Conservation (phyloP, 2,888 invertebrate genomes). For the Hirtodrosophila trivittata region DNA sequence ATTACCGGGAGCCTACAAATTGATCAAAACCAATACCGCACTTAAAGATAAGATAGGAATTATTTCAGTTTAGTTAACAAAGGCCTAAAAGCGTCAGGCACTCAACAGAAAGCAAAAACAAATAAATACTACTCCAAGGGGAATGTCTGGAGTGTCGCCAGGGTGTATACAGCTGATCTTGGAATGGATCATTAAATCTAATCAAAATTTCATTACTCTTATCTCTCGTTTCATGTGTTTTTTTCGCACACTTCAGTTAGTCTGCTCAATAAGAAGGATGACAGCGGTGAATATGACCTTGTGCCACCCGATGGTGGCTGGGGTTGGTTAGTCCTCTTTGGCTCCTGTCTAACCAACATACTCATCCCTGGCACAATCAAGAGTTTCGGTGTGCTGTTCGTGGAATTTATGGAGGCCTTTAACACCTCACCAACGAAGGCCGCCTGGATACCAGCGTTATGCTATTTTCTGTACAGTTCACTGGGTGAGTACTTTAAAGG, state of each 20-base stretch:
- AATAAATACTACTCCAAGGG: too few relatives aligned
- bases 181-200: too few relatives aligned
- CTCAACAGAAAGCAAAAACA: too few relatives aligned
- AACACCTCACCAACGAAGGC: slow-evolving; percentile 89
- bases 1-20: slow-evolving; percentile 21
- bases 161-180: too few relatives aligned
- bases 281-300: slow-evolving; percentile 87
- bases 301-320: slow-evolving; percentile 93
- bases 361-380: slow-evolving; percentile 94
- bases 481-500: slow-evolving; percentile 86
- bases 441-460: slow-evolving; percentile 93
- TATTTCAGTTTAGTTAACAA: slow-evolving; percentile 11
- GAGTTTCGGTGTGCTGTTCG: slow-evolving; percentile 93
- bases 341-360: slow-evolving; percentile 92
- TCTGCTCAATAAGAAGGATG: slow-evolving; percentile 74
- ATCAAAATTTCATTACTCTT: neutral
- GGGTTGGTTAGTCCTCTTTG: slow-evolving; percentile 91
- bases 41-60: slow-evolving; percentile 42
- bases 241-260: slow-evolving; percentile 50
- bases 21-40: slow-evolving; percentile 15
- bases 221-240: slow-evolving; percentile 1
- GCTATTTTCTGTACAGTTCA: slow-evolving; percentile 94
- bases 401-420: slow-evolving; percentile 92
- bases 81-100: slow-evolving; percentile 19
- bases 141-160: too few relatives aligned